Percentiles rank a stretch among this genome's conserved stretches.
These are phyloP conservation scores for Drosophila oshimai DNA, from an alignment of 1,140 invertebrate species.

Conservation along the genomic window DNA sequence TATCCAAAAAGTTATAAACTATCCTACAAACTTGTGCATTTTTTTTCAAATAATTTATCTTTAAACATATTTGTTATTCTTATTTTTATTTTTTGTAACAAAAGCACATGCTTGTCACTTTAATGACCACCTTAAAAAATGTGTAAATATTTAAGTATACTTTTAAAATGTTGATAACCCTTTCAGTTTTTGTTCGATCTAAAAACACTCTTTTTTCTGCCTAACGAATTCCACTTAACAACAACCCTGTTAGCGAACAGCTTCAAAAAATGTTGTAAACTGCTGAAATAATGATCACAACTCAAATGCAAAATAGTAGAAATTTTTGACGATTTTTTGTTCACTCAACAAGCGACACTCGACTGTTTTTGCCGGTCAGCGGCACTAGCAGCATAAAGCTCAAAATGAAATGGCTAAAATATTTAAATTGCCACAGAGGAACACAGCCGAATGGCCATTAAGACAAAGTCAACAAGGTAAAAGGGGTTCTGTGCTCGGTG, in stretches of 20 bases:
- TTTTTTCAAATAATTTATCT: background rate
- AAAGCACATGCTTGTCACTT: too few species aligned
- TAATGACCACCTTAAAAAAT: background rate
- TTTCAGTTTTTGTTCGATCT: too few species aligned
- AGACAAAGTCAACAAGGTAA: constrained; percentile 68
- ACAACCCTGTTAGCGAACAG: background rate
- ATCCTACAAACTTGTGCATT: background rate
- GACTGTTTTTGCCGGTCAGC: constrained; percentile 33
- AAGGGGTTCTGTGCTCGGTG: constrained; percentile 28
- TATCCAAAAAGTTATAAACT: background rate
- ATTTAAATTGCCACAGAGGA: constrained; percentile 72
- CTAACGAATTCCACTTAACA: background rate
- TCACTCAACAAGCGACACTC: constrained; percentile 26
- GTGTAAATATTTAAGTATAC: background rate
- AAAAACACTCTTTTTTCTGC: background rate
- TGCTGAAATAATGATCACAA: constrained; percentile 12
- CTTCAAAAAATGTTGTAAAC: constrained; percentile 17
- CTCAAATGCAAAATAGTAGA: constrained; percentile 62
- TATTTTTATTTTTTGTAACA: background rate
- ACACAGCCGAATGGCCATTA: constrained; percentile 63
- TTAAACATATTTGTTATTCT: too few species aligned
- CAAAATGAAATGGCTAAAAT: constrained; percentile 72
- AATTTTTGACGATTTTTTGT: constrained; percentile 54
- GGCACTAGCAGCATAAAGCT: constrained; percentile 2
- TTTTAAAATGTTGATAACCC: background rate